Evolutionary conservation across 2,113 vertebrate genomes (phyloP).

Genomic region (Synodontis membranacea): DNA sequence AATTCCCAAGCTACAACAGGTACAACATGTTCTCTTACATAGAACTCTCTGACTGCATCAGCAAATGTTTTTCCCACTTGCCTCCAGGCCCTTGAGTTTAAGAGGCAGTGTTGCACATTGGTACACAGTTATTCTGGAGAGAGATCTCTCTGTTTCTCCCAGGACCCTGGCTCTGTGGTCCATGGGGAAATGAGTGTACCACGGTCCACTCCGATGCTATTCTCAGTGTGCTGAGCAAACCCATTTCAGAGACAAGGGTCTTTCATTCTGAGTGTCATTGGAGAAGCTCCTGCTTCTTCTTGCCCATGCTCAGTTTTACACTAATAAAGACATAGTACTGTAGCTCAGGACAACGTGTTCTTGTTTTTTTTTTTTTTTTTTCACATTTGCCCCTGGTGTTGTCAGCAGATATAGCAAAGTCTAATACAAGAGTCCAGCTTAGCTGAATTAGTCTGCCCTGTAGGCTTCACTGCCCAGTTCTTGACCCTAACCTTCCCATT

Average conservation of each 20-base stretch:
- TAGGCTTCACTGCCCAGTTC: constrained; percentile 44
- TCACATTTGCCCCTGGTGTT: constrained; percentile 25
- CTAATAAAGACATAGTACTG: constrained; percentile 54
- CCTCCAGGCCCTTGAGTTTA: constrained; percentile 22
- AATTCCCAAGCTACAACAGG: background rate
- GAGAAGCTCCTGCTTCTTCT: constrained; percentile 39
- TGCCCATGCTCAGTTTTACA: constrained; percentile 48
- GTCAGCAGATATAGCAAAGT: constrained; percentile 50
- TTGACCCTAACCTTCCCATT: constrained; percentile 32
- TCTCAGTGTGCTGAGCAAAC: constrained; percentile 48
- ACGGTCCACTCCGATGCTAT: constrained; percentile 31
- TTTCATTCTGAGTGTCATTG: constrained; percentile 49
- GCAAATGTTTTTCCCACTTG: constrained; percentile 5
- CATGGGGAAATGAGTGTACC: constrained; percentile 40
- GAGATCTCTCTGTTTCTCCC: constrained; percentile 20
- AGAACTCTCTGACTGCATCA: constrained; percentile 24
- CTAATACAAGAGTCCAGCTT: constrained; percentile 21
- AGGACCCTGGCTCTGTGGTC: constrained; percentile 11
- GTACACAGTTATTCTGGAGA: constrained; percentile 17
- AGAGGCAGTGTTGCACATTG: constrained; percentile 8
- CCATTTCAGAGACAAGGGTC: constrained; percentile 43
- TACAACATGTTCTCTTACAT: background rate
- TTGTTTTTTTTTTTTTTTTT: constrained; percentile 37
- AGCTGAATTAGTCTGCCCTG: constrained; percentile 42
- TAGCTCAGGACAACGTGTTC: constrained; percentile 42